Evolutionary conservation across 2,797 vertebrate genomes (phyloP).

Genomic region (Glossophaga mutica): DNA sequence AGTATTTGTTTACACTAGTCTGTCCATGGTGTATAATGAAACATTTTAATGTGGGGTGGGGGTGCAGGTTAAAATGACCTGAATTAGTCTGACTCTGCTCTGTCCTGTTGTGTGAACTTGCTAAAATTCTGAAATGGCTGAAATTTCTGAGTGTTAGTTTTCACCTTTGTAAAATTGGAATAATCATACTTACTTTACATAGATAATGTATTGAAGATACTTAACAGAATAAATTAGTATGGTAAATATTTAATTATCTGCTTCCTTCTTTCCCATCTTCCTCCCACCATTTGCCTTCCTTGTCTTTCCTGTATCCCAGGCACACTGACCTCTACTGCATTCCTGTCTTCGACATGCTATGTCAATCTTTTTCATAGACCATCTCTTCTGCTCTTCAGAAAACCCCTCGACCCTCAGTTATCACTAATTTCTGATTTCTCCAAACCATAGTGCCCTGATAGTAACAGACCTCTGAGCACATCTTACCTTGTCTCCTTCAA

Average conservation of each 20-base stretch:
- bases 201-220: neutral
- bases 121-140: neutral
- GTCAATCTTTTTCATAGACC: neutral
- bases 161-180: neutral
- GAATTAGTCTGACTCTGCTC: neutral
- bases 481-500: neutral
- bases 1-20: too few species aligned
- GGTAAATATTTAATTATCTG: too few species aligned
- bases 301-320: neutral
- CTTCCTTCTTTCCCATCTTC: neutral
- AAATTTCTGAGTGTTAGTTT: neutral
- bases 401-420: neutral
- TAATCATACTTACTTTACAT: neutral
- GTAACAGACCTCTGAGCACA: accelerated
- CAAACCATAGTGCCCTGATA: neutral
- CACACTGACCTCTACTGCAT: too few species aligned
- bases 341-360: neutral
- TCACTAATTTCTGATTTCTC: neutral
- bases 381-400: neutral
- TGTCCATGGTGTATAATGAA: too few species aligned
- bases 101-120: neutral
- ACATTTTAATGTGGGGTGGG: neutral
- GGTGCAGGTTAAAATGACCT: neutral
- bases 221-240: too few species aligned
- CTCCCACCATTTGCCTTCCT: accelerated